Evolutionary conservation across 2,113 vertebrate genomes (phyloP).

Genomic region (Saguinus midas): DNA sequence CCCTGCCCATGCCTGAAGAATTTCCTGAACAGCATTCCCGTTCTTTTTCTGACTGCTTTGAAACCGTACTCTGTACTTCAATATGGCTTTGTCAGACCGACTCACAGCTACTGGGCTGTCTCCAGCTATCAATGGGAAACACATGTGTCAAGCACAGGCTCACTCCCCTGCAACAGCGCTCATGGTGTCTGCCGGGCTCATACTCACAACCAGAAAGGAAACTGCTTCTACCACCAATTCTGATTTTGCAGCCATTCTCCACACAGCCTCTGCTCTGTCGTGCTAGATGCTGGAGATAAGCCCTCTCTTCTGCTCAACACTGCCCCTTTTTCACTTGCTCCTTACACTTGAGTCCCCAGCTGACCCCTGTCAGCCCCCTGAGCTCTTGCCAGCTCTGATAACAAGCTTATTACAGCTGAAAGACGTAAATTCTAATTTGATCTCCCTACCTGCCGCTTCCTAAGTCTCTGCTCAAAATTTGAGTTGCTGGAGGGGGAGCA

Average conservation of each 20-base stretch:
- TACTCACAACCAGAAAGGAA: not conserved
- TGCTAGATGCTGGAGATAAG: not conserved
- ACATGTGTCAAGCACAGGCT: constrained; percentile 88
- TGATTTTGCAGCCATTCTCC: not conserved
- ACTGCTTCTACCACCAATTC: constrained; percentile 2
- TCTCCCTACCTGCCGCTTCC: constrained; percentile 65
- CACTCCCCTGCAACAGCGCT: not conserved
- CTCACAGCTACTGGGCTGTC: constrained; percentile 86
- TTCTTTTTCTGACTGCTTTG: constrained; percentile 85
- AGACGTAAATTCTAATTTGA: constrained; percentile 52
- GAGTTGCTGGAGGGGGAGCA: constrained; percentile 64
- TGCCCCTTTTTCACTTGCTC: not conserved
- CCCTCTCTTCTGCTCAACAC: not conserved
- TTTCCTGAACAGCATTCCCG: constrained; percentile 90
- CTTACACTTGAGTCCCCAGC: fast-evolving
- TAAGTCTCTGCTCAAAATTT: constrained; percentile 68
- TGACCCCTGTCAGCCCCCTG: not conserved
- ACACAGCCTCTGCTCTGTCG: not conserved
- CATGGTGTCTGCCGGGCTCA: constrained; percentile 44
- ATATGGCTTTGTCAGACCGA: constrained; percentile 84
- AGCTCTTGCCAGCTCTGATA: constrained; percentile 12
- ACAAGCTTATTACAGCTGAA: constrained; percentile 13
- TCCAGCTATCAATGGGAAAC: constrained; percentile 89
- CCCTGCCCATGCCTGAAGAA: constrained; percentile 92
- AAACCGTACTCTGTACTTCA: constrained; percentile 85